These are phyloP conservation scores for Parambassis ranga DNA, from an alignment of 2,797 vertebrate species.

Conservation along the genomic window DNA sequence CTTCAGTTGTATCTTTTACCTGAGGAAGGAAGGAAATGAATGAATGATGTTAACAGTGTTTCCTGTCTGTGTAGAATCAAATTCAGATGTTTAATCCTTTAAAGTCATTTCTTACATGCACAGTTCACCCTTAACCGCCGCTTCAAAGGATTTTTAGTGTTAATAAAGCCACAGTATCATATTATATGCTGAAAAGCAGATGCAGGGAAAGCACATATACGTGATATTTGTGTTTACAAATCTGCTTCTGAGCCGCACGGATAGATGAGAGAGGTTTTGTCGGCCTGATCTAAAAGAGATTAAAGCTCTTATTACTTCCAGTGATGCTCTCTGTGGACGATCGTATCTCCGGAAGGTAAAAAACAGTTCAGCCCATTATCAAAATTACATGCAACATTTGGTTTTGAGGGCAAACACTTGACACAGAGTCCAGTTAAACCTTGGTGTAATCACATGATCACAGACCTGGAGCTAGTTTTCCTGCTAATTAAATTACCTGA, in stretches of 20 bases:
- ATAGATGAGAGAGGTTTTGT: constrained; percentile 17
- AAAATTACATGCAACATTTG: constrained; percentile 45
- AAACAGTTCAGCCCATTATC: constrained; percentile 28
- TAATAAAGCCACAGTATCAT: neutral
- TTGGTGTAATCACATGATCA: constrained; percentile 21
- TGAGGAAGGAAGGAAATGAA: no score
- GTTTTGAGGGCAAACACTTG: constrained; percentile 36
- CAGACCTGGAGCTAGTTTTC: constrained; percentile 18
- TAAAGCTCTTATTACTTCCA: constrained; percentile 38
- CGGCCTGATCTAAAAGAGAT: neutral
- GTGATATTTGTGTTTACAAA: neutral
- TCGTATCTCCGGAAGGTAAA: constrained; percentile 59
- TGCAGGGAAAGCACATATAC: neutral
- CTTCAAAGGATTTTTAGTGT: no score
- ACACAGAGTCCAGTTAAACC: constrained; percentile 12
- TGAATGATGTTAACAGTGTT: no score
- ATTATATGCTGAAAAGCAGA: constrained; percentile 1
- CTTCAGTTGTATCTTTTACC: neutral
- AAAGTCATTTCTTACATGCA: neutral
- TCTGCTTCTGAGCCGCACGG: constrained; percentile 2
- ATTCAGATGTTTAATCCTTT: neutral
- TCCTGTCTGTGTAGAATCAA: neutral
- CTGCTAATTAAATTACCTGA: constrained; percentile 55
- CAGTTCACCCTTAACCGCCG: neutral
- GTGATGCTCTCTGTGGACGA: constrained; percentile 19